phyloP scores from a whole-genome alignment of 2,113 vertebrate genomes.

The Pantherophis guttatus region DNA sequence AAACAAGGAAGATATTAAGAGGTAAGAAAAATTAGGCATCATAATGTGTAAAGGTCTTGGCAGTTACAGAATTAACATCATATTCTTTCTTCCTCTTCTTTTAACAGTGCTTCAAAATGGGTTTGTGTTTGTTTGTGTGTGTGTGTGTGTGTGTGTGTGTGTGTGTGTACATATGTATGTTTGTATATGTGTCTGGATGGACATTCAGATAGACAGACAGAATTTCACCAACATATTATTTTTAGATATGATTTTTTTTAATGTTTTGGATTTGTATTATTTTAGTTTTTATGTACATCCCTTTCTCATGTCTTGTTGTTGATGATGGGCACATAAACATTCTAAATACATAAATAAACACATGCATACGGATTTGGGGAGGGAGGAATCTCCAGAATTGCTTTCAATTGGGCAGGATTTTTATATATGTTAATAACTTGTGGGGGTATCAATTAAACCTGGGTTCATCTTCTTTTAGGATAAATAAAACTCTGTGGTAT shows the following conservation, averaged over 20 bases:
- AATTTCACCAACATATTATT: neutral
- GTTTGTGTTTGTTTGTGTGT: neutral
- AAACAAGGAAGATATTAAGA: neutral
- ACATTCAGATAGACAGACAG: neutral
- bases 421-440: neutral
- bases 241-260: neutral
- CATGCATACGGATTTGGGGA: neutral
- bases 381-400: neutral
- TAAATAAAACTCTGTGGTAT: neutral
- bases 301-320: neutral
- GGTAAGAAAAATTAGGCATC: constrained; percentile 20
- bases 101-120: neutral
- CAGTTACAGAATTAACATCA: constrained; percentile 3
- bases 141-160: neutral
- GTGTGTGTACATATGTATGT: neutral
- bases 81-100: neutral
- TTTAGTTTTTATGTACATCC: neutral
- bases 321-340: neutral
- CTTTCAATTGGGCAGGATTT: neutral
- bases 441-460: neutral
- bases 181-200: neutral
- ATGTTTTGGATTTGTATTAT: neutral
- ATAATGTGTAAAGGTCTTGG: neutral
- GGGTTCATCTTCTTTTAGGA: neutral
- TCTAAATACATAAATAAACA: neutral